Evolutionary conservation across 1,140 invertebrate genomes (phyloP).

Genomic region (Scaptomyza pallida): DNA sequence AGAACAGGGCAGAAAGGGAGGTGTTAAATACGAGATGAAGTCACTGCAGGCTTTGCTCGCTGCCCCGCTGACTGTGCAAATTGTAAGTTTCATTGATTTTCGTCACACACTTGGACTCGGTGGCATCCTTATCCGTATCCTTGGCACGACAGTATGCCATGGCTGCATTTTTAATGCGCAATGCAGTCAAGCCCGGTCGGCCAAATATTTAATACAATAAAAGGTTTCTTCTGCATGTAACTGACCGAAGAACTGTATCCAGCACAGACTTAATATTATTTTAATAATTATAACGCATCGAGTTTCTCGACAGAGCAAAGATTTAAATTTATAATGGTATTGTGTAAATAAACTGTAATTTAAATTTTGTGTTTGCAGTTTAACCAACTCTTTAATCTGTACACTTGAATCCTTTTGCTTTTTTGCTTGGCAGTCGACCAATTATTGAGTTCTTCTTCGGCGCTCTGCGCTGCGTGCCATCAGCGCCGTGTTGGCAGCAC

Average conservation of each 20-base stretch:
- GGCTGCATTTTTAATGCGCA: conserved; percentile 72
- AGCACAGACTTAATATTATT: not conserved
- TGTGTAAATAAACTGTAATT: too few relatives aligned
- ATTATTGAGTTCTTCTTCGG: not conserved
- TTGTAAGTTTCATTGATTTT: conserved; percentile 73
- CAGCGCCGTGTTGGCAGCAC: conserved; percentile 48
- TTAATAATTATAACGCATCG: too few relatives aligned
- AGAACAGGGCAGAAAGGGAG: not conserved
- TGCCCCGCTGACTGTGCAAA: conserved; percentile 54
- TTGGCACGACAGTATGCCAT: conserved; percentile 56
- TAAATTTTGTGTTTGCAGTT: too few relatives aligned
- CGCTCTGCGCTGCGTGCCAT: not conserved
- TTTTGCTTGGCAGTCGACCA: not conserved
- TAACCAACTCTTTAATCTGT: too few relatives aligned
- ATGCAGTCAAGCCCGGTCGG: conserved; percentile 53
- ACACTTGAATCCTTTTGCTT: too few relatives aligned
- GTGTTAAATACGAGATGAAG: conserved; percentile 11
- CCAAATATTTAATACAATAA: conserved; percentile 74
- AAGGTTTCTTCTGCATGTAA: conserved; percentile 34
- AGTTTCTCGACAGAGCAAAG: too few relatives aligned
- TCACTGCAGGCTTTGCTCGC: conserved; percentile 45
- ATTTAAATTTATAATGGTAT: too few relatives aligned
- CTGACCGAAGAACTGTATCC: conserved; percentile 3
- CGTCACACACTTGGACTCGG: conserved; percentile 41
- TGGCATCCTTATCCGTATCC: conserved; percentile 33